Conservation (phyloP, 2,113 vertebrate genomes). For the Clarias macrocephalus region DNA sequence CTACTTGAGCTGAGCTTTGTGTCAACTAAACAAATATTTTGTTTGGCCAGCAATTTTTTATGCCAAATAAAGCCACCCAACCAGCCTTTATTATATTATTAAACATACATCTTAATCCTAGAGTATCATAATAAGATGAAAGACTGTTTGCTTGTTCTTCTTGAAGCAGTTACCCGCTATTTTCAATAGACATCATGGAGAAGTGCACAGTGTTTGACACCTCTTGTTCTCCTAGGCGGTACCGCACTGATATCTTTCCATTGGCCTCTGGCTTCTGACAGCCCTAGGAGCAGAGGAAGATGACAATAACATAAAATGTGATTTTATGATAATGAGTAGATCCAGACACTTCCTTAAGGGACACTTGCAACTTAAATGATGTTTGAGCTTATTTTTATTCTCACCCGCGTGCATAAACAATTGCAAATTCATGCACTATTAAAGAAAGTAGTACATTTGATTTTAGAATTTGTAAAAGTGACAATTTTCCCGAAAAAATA, state of each 20-base stretch:
- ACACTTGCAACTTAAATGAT: not conserved
- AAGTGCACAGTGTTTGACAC: constrained; percentile 25
- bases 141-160: not conserved
- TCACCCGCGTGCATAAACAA: not conserved
- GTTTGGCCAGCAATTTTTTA: not conserved
- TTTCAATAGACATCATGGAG: constrained; percentile 17
- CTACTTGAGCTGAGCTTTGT: no score
- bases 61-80: not conserved
- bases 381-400: not conserved
- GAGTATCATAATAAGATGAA: not conserved
- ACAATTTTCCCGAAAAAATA: not conserved
- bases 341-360: not conserved
- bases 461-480: not conserved
- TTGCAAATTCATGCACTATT: not conserved
- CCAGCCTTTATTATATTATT: not conserved
- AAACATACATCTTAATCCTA: not conserved
- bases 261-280: constrained; percentile 10
- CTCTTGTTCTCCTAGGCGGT: constrained; percentile 27
- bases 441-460: not conserved
- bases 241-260: constrained; percentile 15
- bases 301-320: not conserved
- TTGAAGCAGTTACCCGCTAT: constrained; percentile 9
- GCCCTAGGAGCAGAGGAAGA: not conserved
- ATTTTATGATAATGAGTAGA: not conserved
- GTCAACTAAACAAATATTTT: no score